These are phyloP conservation scores for Channallabes apus DNA, from an alignment of 2,797 vertebrate species.

Conservation along the genomic window DNA sequence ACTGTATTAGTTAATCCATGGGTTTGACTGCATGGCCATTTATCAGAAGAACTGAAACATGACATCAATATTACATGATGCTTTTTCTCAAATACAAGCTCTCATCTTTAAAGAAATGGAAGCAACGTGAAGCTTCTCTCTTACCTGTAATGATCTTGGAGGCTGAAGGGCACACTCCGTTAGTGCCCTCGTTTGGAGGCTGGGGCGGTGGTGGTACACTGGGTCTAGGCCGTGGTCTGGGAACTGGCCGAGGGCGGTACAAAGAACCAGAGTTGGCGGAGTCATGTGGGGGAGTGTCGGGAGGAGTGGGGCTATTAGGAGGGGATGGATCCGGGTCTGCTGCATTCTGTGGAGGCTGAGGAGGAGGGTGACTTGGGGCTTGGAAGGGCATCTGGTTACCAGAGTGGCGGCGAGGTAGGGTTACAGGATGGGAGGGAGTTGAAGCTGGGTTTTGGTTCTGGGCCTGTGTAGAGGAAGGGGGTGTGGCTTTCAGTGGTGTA, in stretches of 20 bases:
- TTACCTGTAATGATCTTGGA: conserved; percentile 92
- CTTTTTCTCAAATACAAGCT: not conserved
- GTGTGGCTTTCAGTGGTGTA: conserved; percentile 64
- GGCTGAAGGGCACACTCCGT: conserved; percentile 69
- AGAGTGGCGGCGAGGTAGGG: conserved; percentile 76
- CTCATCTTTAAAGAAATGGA: not conserved
- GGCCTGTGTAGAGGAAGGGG: conserved; percentile 64
- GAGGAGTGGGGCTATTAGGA: conserved; percentile 84
- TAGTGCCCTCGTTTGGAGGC: conserved; percentile 71
- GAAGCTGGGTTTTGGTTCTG: conserved; percentile 59
- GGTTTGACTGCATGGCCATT: not conserved
- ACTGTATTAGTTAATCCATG: not conserved
- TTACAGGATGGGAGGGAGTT: conserved; percentile 64
- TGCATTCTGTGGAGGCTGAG: conserved; percentile 70
- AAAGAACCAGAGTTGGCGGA: conserved; percentile 73
- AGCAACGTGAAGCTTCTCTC: not conserved
- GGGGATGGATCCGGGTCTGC: conserved; percentile 76
- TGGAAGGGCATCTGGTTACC: conserved; percentile 81
- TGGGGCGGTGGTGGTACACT: conserved; percentile 87
- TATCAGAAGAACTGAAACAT: not conserved
- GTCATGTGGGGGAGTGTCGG: conserved; percentile 78
- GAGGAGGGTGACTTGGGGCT: conserved; percentile 88
- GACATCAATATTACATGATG: not conserved
- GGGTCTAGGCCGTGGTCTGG: conserved; percentile 85
- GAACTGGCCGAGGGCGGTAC: conserved; percentile 84